These are phyloP conservation scores for Marcusenius ussheri DNA, from an alignment of 2,113 vertebrate genomes.

Conservation along the genomic window DNA sequence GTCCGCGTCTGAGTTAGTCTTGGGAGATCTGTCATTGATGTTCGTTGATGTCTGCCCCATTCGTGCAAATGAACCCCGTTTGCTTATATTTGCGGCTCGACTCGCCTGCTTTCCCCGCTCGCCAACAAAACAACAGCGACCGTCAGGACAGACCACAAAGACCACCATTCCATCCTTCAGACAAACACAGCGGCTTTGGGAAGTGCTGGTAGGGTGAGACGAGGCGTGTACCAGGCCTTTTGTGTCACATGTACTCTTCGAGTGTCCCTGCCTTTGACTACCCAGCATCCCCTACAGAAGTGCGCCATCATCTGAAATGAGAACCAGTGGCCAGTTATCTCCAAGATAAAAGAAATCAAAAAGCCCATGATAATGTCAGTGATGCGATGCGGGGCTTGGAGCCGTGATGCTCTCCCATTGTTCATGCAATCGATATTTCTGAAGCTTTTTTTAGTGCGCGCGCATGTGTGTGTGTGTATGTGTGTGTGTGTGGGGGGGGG, in stretches of 20 bases:
- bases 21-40: no score
- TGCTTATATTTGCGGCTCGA: no score
- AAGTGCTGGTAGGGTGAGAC: background rate
- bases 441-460: background rate
- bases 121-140: no score
- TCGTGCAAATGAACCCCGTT: no score
- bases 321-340: slow-evolving; percentile 5
- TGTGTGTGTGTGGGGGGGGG: background rate
- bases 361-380: background rate
- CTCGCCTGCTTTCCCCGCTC: no score
- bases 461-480: background rate
- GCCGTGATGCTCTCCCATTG: background rate
- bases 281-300: background rate
- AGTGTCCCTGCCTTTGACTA: background rate
- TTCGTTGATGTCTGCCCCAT: no score
- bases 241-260: background rate
- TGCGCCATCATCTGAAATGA: background rate
- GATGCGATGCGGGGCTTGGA: background rate
- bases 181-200: background rate
- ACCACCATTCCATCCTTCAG: background rate
- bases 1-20: no score
- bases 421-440: slow-evolving; percentile 11
- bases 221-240: background rate
- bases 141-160: background rate
- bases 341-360: slow-evolving; percentile 8